phyloP scores from a whole-genome alignment of 2,797 vertebrate species.

The Enteromius treurensis region DNA sequence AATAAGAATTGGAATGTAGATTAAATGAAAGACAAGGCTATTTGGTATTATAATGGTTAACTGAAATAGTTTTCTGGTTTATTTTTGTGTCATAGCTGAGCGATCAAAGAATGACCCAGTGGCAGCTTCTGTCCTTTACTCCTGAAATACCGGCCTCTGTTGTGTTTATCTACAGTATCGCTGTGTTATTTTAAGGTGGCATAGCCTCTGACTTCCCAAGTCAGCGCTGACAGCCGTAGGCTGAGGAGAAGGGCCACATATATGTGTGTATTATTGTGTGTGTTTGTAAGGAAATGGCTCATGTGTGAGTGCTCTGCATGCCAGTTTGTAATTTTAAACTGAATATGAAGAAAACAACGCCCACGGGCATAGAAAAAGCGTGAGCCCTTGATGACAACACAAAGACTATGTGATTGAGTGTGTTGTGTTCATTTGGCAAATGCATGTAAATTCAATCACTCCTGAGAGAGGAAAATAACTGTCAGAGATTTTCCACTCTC shows the following conservation, averaged over 20 bases:
- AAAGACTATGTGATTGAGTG: constrained; percentile 18
- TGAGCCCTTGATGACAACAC: constrained; percentile 30
- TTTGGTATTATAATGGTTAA: constrained; percentile 19
- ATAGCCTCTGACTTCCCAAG: constrained; percentile 17
- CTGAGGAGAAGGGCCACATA: constrained; percentile 18
- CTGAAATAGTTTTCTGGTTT: background rate
- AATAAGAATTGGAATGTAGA: background rate
- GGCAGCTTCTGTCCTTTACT: constrained; percentile 30
- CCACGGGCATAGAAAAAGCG: constrained; percentile 10
- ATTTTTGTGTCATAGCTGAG: constrained; percentile 29
- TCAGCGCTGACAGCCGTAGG: constrained; percentile 15
- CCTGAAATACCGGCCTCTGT: constrained; percentile 17
- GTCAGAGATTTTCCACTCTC: constrained; percentile 3
- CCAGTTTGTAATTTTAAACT: constrained; percentile 32
- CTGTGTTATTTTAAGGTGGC: constrained; percentile 26
- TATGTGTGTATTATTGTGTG: constrained; percentile 29
- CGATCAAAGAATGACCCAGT: constrained; percentile 34
- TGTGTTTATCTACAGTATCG: background rate
- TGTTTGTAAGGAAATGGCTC: constrained; percentile 6
- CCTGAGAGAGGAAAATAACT: background rate
- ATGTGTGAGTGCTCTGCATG: constrained; percentile 13
- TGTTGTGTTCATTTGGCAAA: constrained; percentile 14
- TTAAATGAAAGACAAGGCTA: background rate
- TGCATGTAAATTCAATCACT: constrained; percentile 12
- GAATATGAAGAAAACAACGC: background rate